Conservation (phyloP, 2,888 invertebrate species). For the Agelastica alni region DNA sequence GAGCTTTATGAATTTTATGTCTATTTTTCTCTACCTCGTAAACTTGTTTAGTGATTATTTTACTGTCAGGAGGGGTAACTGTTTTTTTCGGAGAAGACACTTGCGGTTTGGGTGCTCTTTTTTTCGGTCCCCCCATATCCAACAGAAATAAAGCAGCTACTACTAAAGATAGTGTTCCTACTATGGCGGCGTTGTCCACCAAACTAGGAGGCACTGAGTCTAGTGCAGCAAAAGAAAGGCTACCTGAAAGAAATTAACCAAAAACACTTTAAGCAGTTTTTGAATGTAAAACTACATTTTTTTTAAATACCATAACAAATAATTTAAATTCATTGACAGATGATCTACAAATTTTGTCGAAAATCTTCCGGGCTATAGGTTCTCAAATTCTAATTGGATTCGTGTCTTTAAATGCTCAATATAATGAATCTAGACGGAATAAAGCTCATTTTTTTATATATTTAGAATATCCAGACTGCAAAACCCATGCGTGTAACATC, state of each 20-base stretch:
- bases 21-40: constrained; percentile 42
- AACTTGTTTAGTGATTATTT: constrained; percentile 39
- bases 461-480: too few species aligned
- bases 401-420: too few species aligned
- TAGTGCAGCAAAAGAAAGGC: constrained; percentile 70
- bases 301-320: too few species aligned
- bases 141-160: constrained; percentile 71
- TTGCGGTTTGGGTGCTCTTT: constrained; percentile 46
- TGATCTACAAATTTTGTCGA: too few species aligned
- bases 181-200: constrained; percentile 72
- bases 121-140: constrained; percentile 67
- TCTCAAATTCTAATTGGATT: too few species aligned
- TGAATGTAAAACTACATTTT: too few species aligned
- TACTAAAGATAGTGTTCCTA: constrained; percentile 68
- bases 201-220: constrained; percentile 71
- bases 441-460: too few species aligned
- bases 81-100: constrained; percentile 24
- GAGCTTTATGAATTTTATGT: constrained; percentile 17
- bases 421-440: too few species aligned
- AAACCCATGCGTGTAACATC: too few species aligned
- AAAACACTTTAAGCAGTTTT: too few species aligned
- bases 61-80: constrained; percentile 29
- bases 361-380: too few species aligned
- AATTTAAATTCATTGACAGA: too few species aligned
- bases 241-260: constrained; percentile 57